Evolutionary conservation across 1,140 invertebrate genomes (phyloP).

Genomic region (Lepidurus couesii): DNA sequence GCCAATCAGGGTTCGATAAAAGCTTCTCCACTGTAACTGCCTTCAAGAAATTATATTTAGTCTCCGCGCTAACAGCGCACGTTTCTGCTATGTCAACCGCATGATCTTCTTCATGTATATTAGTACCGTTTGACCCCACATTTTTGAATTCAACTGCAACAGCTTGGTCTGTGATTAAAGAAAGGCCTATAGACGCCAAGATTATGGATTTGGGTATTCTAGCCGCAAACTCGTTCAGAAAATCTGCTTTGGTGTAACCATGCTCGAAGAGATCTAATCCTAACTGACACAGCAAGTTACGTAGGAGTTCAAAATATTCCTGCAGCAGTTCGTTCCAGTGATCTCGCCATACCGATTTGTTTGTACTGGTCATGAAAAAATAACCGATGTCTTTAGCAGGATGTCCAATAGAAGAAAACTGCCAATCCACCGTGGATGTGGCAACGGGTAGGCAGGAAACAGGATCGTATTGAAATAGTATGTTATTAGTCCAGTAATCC

Average conservation of each 20-base stretch:
- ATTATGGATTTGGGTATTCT: no score
- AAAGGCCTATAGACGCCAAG: not conserved
- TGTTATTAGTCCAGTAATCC: not conserved
- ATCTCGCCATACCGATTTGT: not conserved
- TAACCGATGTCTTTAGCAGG: conserved; percentile 31
- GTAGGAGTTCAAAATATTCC: conserved; percentile 24
- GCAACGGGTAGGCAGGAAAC: not conserved
- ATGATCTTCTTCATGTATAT: no score
- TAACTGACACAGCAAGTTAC: not conserved
- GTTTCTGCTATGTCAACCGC: not conserved
- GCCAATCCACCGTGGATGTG: conserved; percentile 28
- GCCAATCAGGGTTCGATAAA: no score
- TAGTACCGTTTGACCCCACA: not conserved
- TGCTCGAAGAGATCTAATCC: not conserved
- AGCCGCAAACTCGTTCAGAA: no score
- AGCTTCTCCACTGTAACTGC: not conserved
- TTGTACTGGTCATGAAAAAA: conserved; percentile 30
- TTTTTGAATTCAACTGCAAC: not conserved
- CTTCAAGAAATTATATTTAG: not conserved
- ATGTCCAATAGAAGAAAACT: conserved; percentile 26
- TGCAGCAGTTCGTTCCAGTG: conserved; percentile 26
- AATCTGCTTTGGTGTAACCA: not conserved
- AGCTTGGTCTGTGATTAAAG: not conserved
- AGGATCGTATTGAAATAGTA: not conserved
- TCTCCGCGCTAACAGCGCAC: not conserved